Base-by-base conservation (phyloP, 2,888 invertebrate genomes). In the Drosophila melanocephala region DNA sequence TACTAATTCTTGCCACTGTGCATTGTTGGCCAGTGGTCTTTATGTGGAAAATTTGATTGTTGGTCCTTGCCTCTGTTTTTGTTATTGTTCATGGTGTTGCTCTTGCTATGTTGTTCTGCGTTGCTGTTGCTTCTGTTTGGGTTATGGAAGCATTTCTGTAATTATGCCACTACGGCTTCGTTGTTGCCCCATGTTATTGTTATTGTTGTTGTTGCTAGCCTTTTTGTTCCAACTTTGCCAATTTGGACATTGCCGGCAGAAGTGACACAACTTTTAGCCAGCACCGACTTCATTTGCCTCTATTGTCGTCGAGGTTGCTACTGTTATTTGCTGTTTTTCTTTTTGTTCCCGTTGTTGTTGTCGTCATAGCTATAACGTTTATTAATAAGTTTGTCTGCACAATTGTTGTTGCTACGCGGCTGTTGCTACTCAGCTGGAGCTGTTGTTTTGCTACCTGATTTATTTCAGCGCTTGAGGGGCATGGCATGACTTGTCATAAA, bases 161-260 rank as follows among this genome's bases (percentile, higher is more conserved):
- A 82, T 79, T 79, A 82, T 79, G 79, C 33, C 64, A 79, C 61
- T 28, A 66, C 61, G 63, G 57, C 69, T 69, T 68, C 56, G 60
- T 55, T 59, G 63, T 72, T 77, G 58, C 26, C 53, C n/a, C 28
- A 44, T 53, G 60, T 39, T 73, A 37, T 42, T 59, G n/a, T 59
- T 61, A 16, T 28, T 47, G 60, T 39, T 71, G 58, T 33, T 57
- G 62, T 42, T 59, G 26, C 55, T 62, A 30, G 50, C 47, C 56
- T 76, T 84, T 83, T 83, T 80, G 86, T 90, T 84, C 66, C 75
- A 86, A 89, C 90, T 90, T 89, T 84, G 89, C 87, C 86, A 90
- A 90, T 86, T 86, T 90, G 84, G 79, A 83, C 72, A 75, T 74
- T 75, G 88, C 70, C 67, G 78, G 66, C 59, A 81, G 58, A 72